Evolutionary conservation across 2,888 invertebrate genomes (phyloP), one percentile per base, ranked within the genome.

Genomic region (Argynnis bischoffii): DNA sequence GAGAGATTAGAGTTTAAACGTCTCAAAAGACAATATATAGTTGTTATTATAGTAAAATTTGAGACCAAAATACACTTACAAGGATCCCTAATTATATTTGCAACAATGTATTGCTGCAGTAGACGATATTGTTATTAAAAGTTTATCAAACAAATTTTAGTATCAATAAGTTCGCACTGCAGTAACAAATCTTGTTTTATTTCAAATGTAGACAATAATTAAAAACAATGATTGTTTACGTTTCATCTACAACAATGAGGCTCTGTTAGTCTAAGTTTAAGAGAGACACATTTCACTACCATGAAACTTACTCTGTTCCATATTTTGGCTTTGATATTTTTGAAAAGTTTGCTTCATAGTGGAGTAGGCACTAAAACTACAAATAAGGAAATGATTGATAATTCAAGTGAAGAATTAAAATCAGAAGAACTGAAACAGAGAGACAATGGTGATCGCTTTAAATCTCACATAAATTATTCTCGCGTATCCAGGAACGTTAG

Each of bases 141-240:
- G 0, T 18, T 55, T 78, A 8, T 73, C 78, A 78, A 83, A 84
- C 78, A 81, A 70, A 69, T 26, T 26, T 8, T 66, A 74, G 70
- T 74, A 78, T 77, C 75, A 80, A 74, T 80, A 78, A 78, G 60
- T 66, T 66, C 56, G 75, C 76, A 26, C 5, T 26, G 26, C 26
- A 73, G 80, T 75, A 73, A 71, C 74, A 69, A 51, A 79, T 77
- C 78, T 82, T 86, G 84, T 86, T 79, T 80, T 74, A 70, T 68
- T 75, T 75, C 76, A 74, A 77, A 73, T 71, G 67, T 73, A 75
- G 75, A 80, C 77, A 82, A 78, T 77, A 82, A 84, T 78, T 81
- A 78, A 81, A 80, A 87, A 87, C 87, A 87, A 77, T 71, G 46
- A 66, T 72, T 82, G 85, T 85, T 87, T 84, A 85, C 85, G 77